Evolutionary conservation across 2,797 vertebrate genomes (phyloP), one percentile per base, ranked within the genome.

Genomic region (Arrhamphus sclerolepis): DNA sequence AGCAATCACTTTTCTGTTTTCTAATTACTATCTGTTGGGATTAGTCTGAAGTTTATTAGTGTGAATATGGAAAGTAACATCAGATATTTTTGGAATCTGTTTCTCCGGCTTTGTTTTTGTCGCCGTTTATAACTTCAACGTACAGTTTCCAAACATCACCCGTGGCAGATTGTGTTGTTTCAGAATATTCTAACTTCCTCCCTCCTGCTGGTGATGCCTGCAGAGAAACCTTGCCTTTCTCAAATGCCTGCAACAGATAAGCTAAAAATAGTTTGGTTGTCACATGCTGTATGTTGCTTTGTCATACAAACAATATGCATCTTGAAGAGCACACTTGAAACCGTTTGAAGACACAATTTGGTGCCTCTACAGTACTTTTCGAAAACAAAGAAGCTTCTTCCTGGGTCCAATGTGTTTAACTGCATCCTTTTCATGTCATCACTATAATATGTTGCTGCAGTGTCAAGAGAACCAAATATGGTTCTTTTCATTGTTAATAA

Each of bases 151-250:
- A 62, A 65, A 65, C 54, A 26, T 42, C 42, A 22, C 50, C 74
- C 50, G 41, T 10, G 67, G 63, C 67, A 82, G 62, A 66, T 63
- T 63, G 70, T 55, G 39, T 66, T 62, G 64, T 62, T 66, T 77
- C 38, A 63, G 43, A 70, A 74, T 63, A 70, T 60, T 80, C 42
- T 70, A 62, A 75, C 50, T 49, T 72, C 14, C 6, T 52, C 20
- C 34, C 54, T 56, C 75, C 61, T 7, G 47, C 63, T 69, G 66
- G 11, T 72, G n/a, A 62, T 60, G 29, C 67, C 62, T 46, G 46
- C 43, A 42, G 62, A 75, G 62, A 76, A 63, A 65, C 66, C 72
- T n/a, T 79, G 66, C 42, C 49, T 39, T 71, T 74, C 75, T 65
- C 20, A 56, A 57, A 68, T 49, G 31, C 11, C 28, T 62, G 40